A percentile compares a stretch with the other conserved stretches of the same genome.
phyloP scores from a whole-genome alignment of 1,140 invertebrate genomes.

The Pseudomyrmex dendroicus region DNA sequence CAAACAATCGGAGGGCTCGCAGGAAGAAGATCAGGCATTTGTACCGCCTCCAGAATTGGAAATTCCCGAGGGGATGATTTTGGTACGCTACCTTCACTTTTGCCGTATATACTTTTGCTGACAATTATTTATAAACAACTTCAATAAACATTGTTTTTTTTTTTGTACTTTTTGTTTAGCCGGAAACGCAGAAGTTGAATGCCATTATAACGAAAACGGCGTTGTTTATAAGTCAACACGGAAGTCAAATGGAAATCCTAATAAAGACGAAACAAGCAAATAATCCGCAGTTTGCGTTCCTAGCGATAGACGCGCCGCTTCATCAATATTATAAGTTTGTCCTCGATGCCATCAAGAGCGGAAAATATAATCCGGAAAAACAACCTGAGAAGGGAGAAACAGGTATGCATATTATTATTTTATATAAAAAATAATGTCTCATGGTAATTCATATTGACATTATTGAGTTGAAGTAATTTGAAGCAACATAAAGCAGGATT shows the following conservation, averaged over 20 bases:
- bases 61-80: conserved; percentile 89
- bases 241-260: conserved; percentile 98
- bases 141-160: not conserved
- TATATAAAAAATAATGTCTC: conserved; percentile 66
- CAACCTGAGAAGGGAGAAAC: conserved; percentile 85
- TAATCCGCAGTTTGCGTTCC: conserved; percentile 97
- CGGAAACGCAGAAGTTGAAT: conserved; percentile 95
- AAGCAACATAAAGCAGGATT: conserved; percentile 78
- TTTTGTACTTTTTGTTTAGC: conserved; percentile 87
- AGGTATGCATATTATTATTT: conserved; percentile 83
- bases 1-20: conserved; percentile 78
- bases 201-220: conserved; percentile 99
- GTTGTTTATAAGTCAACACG: conserved; percentile 96
- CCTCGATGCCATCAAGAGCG: conserved; percentile 92
- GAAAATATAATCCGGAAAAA: conserved; percentile 90
- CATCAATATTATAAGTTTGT: conserved; percentile 97
- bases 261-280: conserved; percentile 98
- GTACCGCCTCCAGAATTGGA: conserved; percentile 89
- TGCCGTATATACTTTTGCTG: conserved; percentile 40
- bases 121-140: not conserved
- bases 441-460: conserved; percentile 72
- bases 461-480: conserved; percentile 77
- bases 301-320: conserved; percentile 93
- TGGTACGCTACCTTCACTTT: conserved; percentile 87
- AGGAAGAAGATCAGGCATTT: conserved; percentile 90